These are phyloP conservation scores for Hiodon alosoides DNA, from an alignment of 2,113 vertebrate genomes.

Conservation along the genomic window DNA sequence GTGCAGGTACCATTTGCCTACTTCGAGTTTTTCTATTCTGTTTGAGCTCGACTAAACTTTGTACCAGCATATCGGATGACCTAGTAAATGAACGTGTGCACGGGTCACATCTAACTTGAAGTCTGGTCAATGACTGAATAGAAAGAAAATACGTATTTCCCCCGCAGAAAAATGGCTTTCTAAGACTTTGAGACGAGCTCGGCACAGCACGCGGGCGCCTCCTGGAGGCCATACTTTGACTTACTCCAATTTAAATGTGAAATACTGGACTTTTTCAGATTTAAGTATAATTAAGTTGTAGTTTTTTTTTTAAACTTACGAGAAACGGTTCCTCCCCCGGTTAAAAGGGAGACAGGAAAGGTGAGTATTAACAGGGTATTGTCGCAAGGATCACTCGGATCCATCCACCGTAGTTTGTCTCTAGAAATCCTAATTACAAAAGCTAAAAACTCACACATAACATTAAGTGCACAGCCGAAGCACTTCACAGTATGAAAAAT, in stretches of 20 bases:
- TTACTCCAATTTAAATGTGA: not conserved
- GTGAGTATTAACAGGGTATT: not conserved
- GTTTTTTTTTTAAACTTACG: not conserved
- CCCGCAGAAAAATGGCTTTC: not conserved
- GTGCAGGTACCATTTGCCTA: too few species aligned
- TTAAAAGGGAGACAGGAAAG: not conserved
- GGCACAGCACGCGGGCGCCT: not conserved
- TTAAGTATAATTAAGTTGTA: slow-evolving; percentile 2
- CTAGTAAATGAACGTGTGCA: too few species aligned
- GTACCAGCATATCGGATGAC: too few species aligned
- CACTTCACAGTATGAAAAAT: slow-evolving; percentile 1
- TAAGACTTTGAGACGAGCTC: not conserved
- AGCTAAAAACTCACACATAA: too few species aligned
- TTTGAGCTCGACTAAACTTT: too few species aligned
- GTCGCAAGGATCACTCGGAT: too few species aligned
- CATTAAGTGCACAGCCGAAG: not conserved
- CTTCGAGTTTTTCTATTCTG: too few species aligned
- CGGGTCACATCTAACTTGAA: too few species aligned
- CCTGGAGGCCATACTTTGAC: not conserved
- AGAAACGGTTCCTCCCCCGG: not conserved
- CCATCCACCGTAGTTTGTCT: too few species aligned
- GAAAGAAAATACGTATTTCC: slow-evolving; percentile 1
- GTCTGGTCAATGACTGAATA: too few species aligned
- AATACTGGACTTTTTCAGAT: too few species aligned
- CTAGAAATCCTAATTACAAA: too few species aligned